A percentile compares a stretch with the other conserved stretches of the same genome.
Conservation (phyloP, 2,113 vertebrate genomes). For the Rissa tridactyla region DNA sequence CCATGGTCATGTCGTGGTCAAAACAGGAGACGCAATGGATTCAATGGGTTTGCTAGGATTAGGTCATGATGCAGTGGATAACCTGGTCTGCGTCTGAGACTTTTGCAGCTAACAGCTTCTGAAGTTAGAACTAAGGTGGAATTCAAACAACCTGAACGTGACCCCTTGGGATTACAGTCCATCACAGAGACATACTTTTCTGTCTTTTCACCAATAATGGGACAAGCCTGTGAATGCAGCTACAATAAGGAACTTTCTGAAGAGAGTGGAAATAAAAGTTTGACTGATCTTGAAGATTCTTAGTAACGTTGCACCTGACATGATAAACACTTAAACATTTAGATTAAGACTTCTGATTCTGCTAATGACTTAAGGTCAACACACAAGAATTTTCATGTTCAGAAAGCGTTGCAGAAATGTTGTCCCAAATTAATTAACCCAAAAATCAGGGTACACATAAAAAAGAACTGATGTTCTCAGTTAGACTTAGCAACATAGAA, state of each 20-base stretch:
- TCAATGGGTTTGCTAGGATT: background rate
- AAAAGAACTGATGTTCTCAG: background rate
- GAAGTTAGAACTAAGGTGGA: background rate
- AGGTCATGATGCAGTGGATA: background rate
- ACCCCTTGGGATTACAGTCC: background rate
- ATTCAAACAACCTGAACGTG: background rate
- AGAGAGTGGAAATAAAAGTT: background rate
- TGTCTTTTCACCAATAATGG: background rate
- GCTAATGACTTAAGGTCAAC: background rate
- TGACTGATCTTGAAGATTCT: background rate
- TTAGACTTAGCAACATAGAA: background rate
- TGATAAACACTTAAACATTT: background rate
- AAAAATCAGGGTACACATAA: background rate
- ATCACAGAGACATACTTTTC: background rate
- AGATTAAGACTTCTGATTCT: background rate
- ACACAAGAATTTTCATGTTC: background rate
- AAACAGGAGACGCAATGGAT: background rate
- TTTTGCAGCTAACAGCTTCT: background rate
- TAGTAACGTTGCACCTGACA: background rate
- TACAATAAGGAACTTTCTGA: background rate
- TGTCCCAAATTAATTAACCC: background rate
- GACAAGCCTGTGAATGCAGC: background rate
- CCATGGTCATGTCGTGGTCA: fast-evolving
- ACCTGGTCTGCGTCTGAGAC: background rate
- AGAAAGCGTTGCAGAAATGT: background rate